Percentiles rank a stretch among this genome's conserved stretches.
Evolutionary conservation across 2,888 invertebrate species (phyloP).

Genomic region (Furcula furcula): DNA sequence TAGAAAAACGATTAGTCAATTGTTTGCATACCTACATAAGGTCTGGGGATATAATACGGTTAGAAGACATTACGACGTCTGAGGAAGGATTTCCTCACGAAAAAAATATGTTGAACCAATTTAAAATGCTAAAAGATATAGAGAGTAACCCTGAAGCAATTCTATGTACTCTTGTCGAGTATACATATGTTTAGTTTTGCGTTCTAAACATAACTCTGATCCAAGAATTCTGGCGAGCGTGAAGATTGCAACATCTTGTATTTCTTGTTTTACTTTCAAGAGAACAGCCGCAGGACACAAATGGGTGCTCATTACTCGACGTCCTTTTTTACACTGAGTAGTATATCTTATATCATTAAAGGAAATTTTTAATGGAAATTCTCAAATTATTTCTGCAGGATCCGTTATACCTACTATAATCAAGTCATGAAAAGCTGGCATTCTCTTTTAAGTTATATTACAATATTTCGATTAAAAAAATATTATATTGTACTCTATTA

Average conservation of each 20-base stretch:
- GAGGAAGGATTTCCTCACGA: no score
- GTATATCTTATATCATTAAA: neutral
- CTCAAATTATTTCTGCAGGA: neutral
- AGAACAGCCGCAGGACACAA: constrained; percentile 14
- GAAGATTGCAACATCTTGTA: constrained; percentile 13
- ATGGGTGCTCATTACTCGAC: constrained; percentile 6
- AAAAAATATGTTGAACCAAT: no score
- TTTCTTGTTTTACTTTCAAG: constrained; percentile 8
- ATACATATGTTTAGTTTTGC: constrained; percentile 17
- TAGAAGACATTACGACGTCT: no score
- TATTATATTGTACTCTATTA: no score
- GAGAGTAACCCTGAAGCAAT: neutral
- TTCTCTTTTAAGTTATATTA: no score
- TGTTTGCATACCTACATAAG: no score
- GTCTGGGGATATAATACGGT: no score
- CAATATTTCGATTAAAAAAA: no score
- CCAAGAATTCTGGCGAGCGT: constrained; percentile 14
- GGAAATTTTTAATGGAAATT: neutral
- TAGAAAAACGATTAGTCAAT: no score
- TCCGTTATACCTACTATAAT: no score
- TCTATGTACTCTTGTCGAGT: constrained; percentile 6
- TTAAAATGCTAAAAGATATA: no score
- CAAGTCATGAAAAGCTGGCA: no score
- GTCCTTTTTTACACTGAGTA: constrained; percentile 1
- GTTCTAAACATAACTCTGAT: constrained; percentile 20